Percentiles rank a stretch among this genome's conserved stretches.
Conservation (phyloP, 2,113 vertebrate genomes). For the cat (Felis catus) region F.catus_Fca126_mat1.0 CM031428.1:54883501-54884000, state of each 20-base stretch:
- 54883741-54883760: neutral
- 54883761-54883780: neutral
- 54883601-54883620: neutral
- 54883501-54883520: neutral
- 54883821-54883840: neutral
- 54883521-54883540: neutral
- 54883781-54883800: neutral
- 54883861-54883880: neutral
- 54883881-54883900: neutral
- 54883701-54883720: neutral
- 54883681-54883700: neutral
- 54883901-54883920: neutral
- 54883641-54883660: neutral
- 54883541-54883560: neutral
- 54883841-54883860: neutral
- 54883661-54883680: neutral
- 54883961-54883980: neutral
- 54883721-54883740: neutral
- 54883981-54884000: neutral
- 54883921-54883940: neutral
- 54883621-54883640: neutral
- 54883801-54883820: neutral
- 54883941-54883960: neutral
- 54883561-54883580: neutral
- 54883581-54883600: neutral